Base-by-base conservation (phyloP, 2,797 vertebrate genomes). In the Chelon auratus region DNA sequence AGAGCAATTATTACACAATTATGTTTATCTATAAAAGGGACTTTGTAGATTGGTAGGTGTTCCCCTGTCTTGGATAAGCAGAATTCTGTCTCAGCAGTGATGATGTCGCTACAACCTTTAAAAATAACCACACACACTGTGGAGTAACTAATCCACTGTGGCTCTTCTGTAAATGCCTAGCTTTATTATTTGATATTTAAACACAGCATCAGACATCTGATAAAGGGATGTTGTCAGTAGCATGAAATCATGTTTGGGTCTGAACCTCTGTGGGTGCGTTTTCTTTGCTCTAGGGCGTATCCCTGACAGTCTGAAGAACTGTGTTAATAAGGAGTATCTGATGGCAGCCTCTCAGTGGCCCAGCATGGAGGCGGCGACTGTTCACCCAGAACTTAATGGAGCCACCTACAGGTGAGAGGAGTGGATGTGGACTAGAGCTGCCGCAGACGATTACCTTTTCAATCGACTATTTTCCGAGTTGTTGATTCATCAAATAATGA, bases 311-410 rank as follows among this genome's bases (percentile, higher is more conserved):
- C 93, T 98, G 92, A 97, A 96, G 93, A 98, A 98, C 92, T 98
- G 97, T 81, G 96, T 98, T 90, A 98, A 98, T 91, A 98, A 98
- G 92, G 97, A 98, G 81, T 98, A 97, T 87, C 95, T 97, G 90
- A 94, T 97, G 93, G 92, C 96, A 62, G 95, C 97, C 58, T 95
- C 96, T 80, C 97, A 96, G 89, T 98, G 97, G 97, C 92, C 97
- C 54, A 92, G 90, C 90, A 96, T 97, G 91, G 97, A 98, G 84
- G 93, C 96, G 45, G 93, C 96, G 75, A 68, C 95, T 47, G 95
- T 97, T 78, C 97, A 97, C 89, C 93, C 96, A 62, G 97, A 98
- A 81, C 96, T 97, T 55, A 98, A 98, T 0, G 97, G 97, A 89
- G 95, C 95, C 82, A 51, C 92, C 61, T 98, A 97, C 94, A 97